These are phyloP conservation scores for Cyanoliseus patagonus DNA, from an alignment of 2,113 vertebrate genomes.

Conservation along the genomic window DNA sequence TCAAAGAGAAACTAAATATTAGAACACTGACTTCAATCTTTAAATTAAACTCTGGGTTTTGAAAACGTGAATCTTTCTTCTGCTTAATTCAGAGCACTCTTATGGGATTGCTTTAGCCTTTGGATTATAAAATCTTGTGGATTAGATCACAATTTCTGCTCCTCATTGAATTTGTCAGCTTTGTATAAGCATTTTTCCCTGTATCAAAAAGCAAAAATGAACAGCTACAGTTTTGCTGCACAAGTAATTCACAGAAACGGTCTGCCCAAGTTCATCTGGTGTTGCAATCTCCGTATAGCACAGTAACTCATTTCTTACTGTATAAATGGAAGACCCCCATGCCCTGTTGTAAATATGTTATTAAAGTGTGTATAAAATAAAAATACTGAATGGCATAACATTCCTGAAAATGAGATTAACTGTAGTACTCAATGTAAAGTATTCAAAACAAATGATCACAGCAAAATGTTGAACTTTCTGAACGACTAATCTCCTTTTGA, in stretches of 20 bases:
- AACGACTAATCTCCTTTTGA: not conserved
- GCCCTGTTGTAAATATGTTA: not conserved
- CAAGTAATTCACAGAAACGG: not conserved
- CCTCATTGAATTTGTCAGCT: not conserved
- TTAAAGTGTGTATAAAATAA: not conserved
- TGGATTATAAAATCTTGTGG: not conserved
- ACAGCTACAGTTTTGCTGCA: not conserved
- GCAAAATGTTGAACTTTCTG: not conserved
- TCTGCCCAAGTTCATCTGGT: not conserved
- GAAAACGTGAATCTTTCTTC: not conserved
- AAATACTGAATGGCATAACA: not conserved
- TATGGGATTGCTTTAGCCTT: not conserved
- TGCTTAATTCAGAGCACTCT: not conserved
- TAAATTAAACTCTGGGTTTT: not conserved
- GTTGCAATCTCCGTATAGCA: not conserved
- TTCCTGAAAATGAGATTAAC: not conserved
- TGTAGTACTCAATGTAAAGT: not conserved
- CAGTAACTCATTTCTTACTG: not conserved
- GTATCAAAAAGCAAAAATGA: not conserved
- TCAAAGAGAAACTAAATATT: slow-evolving; percentile 24
- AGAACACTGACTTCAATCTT: not conserved
- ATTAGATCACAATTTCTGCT: not conserved
- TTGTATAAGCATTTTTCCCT: not conserved
- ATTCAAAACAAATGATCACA: not conserved
- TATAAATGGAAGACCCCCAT: not conserved